These are phyloP conservation scores for Plutomurus gul DNA, from an alignment of 1,140 invertebrate species.

Conservation along the genomic window DNA sequence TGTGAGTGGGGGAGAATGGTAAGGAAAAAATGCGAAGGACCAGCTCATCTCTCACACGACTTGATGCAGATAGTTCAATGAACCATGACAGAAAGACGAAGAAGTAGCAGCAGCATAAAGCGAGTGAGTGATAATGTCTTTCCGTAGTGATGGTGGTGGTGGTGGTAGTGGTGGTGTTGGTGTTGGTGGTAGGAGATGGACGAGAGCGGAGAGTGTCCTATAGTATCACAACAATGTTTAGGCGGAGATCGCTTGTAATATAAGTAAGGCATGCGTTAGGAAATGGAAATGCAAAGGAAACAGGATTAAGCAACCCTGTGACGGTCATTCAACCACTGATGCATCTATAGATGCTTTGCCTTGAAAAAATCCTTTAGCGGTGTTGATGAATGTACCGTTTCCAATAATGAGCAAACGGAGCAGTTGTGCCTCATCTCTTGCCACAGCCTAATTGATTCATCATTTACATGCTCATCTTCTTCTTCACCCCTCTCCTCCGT, in stretches of 20 bases:
- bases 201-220: too few species aligned
- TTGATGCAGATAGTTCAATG: constrained; percentile 44
- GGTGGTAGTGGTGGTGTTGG: not conserved
- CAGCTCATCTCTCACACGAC: constrained; percentile 39
- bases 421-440: constrained; percentile 22
- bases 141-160: not conserved
- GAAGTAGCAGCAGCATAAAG: not conserved
- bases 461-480: not conserved
- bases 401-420: constrained; percentile 46
- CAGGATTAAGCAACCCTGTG: constrained; percentile 45
- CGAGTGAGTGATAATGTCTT: constrained; percentile 31
- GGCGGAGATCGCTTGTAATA: not conserved
- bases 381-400: constrained; percentile 47
- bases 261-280: constrained; percentile 34
- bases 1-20: constrained; percentile 31
- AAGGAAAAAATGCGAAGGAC: constrained; percentile 43
- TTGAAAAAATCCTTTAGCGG: constrained; percentile 33
- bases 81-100: constrained; percentile 37
- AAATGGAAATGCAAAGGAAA: constrained; percentile 45
- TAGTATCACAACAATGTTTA: too few species aligned
- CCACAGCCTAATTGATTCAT: constrained; percentile 32
- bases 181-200: not conserved
- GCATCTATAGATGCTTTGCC: constrained; percentile 23
- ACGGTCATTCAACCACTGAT: constrained; percentile 51
- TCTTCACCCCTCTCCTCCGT: constrained; percentile 15